These are phyloP conservation scores for Heliconius himera DNA, from an alignment of 1,140 invertebrate species.

Conservation along the genomic window DNA sequence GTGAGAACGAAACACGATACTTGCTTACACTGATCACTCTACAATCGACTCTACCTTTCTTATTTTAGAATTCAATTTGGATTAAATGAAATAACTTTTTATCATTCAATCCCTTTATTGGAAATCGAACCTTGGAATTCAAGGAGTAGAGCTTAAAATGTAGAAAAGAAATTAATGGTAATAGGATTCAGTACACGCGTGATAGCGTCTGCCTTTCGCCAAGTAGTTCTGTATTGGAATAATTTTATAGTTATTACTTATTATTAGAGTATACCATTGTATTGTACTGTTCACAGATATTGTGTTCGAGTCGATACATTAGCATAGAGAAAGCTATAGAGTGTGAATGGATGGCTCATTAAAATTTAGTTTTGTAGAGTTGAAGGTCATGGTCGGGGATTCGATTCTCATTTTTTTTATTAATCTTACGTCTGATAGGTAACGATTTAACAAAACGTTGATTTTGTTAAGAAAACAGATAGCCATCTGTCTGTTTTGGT, in stretches of 20 bases:
- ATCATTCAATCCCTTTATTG: conserved; percentile 15
- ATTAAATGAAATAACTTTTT: conserved; percentile 16
- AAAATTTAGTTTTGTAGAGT: not conserved
- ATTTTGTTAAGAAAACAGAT: not conserved
- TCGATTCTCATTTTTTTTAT: not conserved
- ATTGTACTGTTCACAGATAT: conserved; percentile 13
- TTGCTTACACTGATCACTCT: conserved; percentile 30
- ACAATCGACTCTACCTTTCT: conserved; percentile 41
- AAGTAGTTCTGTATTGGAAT: conserved; percentile 76
- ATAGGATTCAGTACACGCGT: conserved; percentile 71
- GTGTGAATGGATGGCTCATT: not conserved
- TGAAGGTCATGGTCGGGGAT: not conserved
- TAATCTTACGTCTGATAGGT: no score
- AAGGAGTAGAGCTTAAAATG: conserved; percentile 35
- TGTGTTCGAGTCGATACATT: conserved; percentile 38
- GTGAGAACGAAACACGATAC: conserved; percentile 77
- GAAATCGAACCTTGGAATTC: conserved; percentile 30
- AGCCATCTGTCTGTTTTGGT: no score
- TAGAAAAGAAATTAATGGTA: conserved; percentile 44
- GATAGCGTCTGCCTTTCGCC: conserved; percentile 76
- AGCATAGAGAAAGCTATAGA: conserved; percentile 43
- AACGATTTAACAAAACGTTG: not conserved
- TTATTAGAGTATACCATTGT: conserved; percentile 51
- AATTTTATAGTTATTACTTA: conserved; percentile 79
- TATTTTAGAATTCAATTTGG: conserved; percentile 44